Percentiles rank a stretch among this genome's conserved stretches.
Evolutionary conservation across 1,140 invertebrate genomes (phyloP).

Genomic region (Trissolcus basalis): DNA sequence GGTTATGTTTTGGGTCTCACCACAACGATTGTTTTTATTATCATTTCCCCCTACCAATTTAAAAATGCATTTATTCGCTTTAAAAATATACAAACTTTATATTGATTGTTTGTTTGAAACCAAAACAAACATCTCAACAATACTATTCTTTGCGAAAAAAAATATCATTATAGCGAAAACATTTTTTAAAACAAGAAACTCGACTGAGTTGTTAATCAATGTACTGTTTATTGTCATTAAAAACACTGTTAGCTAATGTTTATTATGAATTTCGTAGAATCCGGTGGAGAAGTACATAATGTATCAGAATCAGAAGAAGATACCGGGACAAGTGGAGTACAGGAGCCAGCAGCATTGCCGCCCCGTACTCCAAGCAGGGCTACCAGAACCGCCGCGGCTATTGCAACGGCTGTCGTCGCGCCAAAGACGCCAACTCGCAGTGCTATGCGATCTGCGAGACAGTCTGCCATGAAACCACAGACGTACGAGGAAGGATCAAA

Average conservation of each 20-base stretch:
- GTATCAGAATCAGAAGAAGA: slow-evolving; percentile 36
- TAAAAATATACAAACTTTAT: too few relatives aligned
- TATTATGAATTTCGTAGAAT: not conserved
- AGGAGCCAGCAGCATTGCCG: slow-evolving; percentile 60
- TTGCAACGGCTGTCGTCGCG: slow-evolving; percentile 51
- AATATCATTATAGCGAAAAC: too few relatives aligned
- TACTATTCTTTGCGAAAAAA: too few relatives aligned
- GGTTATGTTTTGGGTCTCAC: not conserved
- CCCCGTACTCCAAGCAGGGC: slow-evolving; percentile 67
- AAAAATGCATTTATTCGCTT: too few relatives aligned
- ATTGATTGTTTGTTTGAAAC: too few relatives aligned
- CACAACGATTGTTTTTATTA: not conserved
- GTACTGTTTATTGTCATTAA: too few relatives aligned
- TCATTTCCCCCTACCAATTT: too few relatives aligned
- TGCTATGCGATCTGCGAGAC: slow-evolving; percentile 42
- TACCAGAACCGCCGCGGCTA: slow-evolving; percentile 61
- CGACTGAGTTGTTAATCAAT: too few relatives aligned
- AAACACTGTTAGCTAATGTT: too few relatives aligned
- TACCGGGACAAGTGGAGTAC: slow-evolving; percentile 31
- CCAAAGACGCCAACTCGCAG: slow-evolving; percentile 63
- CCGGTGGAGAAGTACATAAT: not conserved
- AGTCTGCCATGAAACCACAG: slow-evolving; percentile 58
- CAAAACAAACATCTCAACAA: too few relatives aligned
- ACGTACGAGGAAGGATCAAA: slow-evolving; percentile 45
- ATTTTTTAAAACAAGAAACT: too few relatives aligned